Evolutionary conservation across 2,888 invertebrate species (phyloP).

Genomic region (Theretra japonica): DNA sequence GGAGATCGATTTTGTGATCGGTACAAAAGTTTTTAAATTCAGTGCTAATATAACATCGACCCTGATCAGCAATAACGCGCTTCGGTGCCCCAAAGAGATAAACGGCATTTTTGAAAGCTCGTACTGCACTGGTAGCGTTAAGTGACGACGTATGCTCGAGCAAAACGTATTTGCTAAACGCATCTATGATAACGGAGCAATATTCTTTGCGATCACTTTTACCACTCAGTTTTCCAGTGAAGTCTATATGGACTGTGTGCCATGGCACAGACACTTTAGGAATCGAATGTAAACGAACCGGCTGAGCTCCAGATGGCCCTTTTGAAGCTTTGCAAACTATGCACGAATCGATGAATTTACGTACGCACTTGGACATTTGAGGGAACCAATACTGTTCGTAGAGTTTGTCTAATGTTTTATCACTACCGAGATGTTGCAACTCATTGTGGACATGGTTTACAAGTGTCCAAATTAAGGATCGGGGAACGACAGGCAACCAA

Average conservation of each 20-base stretch:
- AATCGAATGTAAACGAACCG: constrained; percentile 41
- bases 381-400: constrained; percentile 49
- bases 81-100: constrained; percentile 43
- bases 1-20: constrained; percentile 40
- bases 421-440: constrained; percentile 42
- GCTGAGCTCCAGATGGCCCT: constrained; percentile 39
- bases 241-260: constrained; percentile 49
- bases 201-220: constrained; percentile 49
- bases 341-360: constrained; percentile 42
- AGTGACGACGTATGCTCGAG: constrained; percentile 38
- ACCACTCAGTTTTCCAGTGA: constrained; percentile 46
- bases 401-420: constrained; percentile 46
- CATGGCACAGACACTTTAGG: constrained; percentile 38
- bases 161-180: constrained; percentile 45
- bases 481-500: constrained; percentile 46
- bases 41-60: constrained; percentile 37
- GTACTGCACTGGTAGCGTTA: constrained; percentile 36
- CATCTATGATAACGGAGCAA: constrained; percentile 43
- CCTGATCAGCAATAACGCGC: constrained; percentile 42
- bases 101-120: constrained; percentile 40
- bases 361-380: constrained; percentile 40
- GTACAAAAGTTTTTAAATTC: constrained; percentile 41
- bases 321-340: constrained; percentile 43
- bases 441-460: constrained; percentile 44
- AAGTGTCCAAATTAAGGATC: constrained; percentile 42